phyloP scores from a whole-genome alignment of 92 coral and sea anemone genomes.

The Epizoanthus scotinus region DNA sequence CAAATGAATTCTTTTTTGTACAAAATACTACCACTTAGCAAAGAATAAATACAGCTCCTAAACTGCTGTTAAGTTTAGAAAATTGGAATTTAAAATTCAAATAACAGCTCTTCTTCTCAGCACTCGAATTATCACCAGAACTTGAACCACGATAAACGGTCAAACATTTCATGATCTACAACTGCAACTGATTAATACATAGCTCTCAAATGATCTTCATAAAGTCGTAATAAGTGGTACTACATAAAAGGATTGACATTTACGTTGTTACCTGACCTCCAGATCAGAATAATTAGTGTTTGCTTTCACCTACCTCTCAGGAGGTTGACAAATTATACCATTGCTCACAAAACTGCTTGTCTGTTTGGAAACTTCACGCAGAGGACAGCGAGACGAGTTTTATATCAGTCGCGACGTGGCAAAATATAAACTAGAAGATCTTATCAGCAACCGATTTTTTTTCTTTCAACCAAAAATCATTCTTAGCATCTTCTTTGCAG shows the following conservation, averaged over 20 bases:
- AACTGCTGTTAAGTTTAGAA: background rate
- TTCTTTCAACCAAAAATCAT: background rate
- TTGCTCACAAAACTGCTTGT: background rate
- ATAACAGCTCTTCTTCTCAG: background rate
- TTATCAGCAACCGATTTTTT: slow-evolving; percentile 7
- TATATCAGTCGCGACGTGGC: slow-evolving; percentile 24
- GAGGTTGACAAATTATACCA: background rate
- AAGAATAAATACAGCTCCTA: too few relatives aligned
- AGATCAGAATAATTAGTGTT: background rate
- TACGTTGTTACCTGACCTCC: slow-evolving; percentile 1
- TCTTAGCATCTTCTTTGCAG: background rate
- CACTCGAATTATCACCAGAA: background rate
- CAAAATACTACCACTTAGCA: background rate
- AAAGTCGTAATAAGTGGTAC: background rate
- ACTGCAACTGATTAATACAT: background rate
- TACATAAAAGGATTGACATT: background rate
- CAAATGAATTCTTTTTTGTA: background rate
- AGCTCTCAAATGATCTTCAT: slow-evolving; percentile 6
- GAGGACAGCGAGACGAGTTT: background rate
- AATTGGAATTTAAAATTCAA: slow-evolving; percentile 9
- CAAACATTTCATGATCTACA: background rate
- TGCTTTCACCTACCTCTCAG: background rate
- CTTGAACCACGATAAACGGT: background rate
- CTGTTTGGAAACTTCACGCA: background rate
- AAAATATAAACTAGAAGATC: slow-evolving; percentile 22